Conservation (phyloP, 2,888 invertebrate genomes). For the Gisinianus flammeolus region DNA sequence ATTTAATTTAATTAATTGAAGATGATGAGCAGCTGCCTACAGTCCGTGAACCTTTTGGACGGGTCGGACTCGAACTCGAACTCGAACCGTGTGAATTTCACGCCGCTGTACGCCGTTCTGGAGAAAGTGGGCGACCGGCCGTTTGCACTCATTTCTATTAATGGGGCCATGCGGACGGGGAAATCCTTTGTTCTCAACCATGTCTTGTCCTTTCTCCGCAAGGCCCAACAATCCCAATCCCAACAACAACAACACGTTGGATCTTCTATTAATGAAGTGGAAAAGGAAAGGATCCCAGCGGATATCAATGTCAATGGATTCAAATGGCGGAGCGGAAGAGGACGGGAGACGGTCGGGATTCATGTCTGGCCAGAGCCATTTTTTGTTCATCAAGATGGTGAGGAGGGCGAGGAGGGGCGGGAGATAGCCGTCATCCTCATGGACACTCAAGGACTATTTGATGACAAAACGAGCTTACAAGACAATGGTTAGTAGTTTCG, state of each 20-base stretch:
- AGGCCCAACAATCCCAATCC: not conserved
- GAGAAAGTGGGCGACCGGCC: not conserved
- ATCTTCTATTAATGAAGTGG: not conserved
- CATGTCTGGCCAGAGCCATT: constrained; percentile 14
- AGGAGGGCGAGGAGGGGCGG: not conserved
- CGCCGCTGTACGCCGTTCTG: not conserved
- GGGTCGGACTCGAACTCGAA: too few species aligned
- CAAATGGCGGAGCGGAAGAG: constrained; percentile 13
- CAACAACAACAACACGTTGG: not conserved
- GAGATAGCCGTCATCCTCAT: not conserved
- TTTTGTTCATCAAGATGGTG: too few species aligned
- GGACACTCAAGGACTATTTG: constrained; percentile 19
- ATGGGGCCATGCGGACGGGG: constrained; percentile 2
- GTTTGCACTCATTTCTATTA: constrained; percentile 1
- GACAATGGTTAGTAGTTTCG: too few species aligned
- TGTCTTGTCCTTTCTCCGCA: not conserved
- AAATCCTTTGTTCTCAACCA: constrained; percentile 21
- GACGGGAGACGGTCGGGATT: constrained; percentile 18
- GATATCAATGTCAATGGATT: too few species aligned
- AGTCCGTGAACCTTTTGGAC: too few species aligned
- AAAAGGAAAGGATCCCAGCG: too few species aligned
- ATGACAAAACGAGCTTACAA: constrained; percentile 1
- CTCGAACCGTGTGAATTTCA: too few species aligned
- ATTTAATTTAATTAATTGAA: too few species aligned
- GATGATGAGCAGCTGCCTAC: too few species aligned